Evolutionary conservation across 2,888 invertebrate genomes (phyloP), one percentile per base, ranked within the genome.

Genomic region (Cantharis nigra): DNA sequence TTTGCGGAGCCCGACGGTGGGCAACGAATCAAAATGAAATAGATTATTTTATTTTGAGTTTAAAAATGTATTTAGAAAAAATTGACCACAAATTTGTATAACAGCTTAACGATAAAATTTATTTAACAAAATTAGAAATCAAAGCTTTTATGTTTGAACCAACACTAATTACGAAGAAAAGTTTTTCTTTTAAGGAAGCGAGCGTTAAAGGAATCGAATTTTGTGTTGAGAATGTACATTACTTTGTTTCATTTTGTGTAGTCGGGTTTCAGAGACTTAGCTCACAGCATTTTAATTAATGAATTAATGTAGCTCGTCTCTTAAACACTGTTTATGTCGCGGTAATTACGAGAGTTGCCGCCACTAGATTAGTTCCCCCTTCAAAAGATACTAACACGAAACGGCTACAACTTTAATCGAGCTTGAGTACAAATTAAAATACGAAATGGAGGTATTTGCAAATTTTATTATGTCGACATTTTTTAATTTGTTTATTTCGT

Each of bases 301-400:
- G 89, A 89, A 89, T 89, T 89, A 89, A 88, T 89, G 89, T 89
- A 87, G 87, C 87, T 85, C 86, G 87, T 87, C 88, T 88, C 87
- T 88, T 89, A 88, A 89, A 87, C 88, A 89, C 87, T 88, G 89
- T 88, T 89, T 89, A 89, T 88, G 89, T 88, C 88, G 88, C 87
- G 87, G 87, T 88, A 89, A 89, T 89, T 88, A 89, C 87, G 85
- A 84, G 86, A 87, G 87, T 87, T 87, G 86, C 88, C 87, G 86
- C 85, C 86, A 84, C 86, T 79, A 79, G 79, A 79, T 79, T 79
- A 79, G 76, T 77, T 75, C 79, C 77, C 79, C 76, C 71, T 76
- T 76, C 77, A 75, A 74, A 71, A 77, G 74, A 77, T 77, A 74
- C 73, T 76, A 75, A 76, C 78, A 74, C 74, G 75, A 76, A 77